These are phyloP conservation scores for Azorinus chamasolen DNA, from an alignment of 2,888 invertebrate species.

Conservation along the genomic window DNA sequence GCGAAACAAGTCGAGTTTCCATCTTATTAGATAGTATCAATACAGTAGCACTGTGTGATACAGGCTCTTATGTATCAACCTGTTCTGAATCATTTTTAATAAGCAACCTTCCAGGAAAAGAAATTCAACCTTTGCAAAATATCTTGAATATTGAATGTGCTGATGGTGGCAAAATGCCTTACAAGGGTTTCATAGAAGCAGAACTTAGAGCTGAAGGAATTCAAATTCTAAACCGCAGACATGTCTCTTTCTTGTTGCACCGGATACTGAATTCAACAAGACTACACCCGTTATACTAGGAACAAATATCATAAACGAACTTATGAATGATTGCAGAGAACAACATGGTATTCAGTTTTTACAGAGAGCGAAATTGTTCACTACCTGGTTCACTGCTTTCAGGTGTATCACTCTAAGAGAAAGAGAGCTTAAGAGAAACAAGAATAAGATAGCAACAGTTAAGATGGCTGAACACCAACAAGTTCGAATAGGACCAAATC, in stretches of 20 bases:
- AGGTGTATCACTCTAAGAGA: conserved; percentile 16
- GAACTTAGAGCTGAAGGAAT: no score
- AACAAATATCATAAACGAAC: conserved; percentile 27
- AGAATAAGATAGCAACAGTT: conserved; percentile 23
- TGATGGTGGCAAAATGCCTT: no score
- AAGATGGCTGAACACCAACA: conserved; percentile 12
- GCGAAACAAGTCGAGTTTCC: no score
- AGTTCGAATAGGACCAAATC: conserved; percentile 27
- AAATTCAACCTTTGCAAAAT: no score
- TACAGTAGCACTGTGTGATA: no score
- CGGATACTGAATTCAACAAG: conserved; percentile 10
- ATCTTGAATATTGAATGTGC: no score
- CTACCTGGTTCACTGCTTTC: conserved; percentile 21
- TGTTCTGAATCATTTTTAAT: no score
- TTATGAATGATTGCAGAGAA: background rate
- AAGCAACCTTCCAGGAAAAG: no score
- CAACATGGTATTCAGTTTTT: conserved; percentile 16
- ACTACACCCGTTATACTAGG: conserved; percentile 18
- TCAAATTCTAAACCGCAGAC: background rate
- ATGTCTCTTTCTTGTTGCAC: conserved; percentile 20
- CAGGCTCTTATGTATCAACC: no score
- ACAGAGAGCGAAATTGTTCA: conserved; percentile 9
- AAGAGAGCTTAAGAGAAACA: conserved; percentile 22
- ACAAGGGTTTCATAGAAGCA: no score
- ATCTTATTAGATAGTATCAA: no score